Conservation (phyloP, 1,140 invertebrate genomes). For the Pseudomyrmex pallidus region DNA sequence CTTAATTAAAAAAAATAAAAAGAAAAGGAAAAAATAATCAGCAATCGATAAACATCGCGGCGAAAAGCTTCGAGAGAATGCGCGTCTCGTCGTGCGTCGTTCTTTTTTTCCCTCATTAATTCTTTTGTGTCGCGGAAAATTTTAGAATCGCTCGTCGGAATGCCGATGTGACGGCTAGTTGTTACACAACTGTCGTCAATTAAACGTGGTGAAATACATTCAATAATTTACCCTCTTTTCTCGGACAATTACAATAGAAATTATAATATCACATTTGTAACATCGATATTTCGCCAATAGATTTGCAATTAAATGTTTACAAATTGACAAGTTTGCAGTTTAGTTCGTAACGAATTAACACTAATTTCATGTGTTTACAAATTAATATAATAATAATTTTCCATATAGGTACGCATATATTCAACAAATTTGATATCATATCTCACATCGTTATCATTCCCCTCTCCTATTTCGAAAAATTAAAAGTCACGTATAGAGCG, state of each 20-base stretch:
- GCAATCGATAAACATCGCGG: not conserved
- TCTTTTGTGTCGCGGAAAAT: not conserved
- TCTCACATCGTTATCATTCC: too few relatives aligned
- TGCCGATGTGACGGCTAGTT: too few relatives aligned
- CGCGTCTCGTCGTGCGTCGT: not conserved
- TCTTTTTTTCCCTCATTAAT: not conserved
- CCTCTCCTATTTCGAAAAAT: too few relatives aligned
- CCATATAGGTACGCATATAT: not conserved
- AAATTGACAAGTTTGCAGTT: conserved; percentile 3
- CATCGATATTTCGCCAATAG: conserved; percentile 3
- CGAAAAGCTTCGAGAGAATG: not conserved
- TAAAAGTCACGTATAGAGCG: too few relatives aligned
- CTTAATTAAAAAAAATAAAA: conserved; percentile 16
- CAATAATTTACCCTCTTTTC: not conserved
- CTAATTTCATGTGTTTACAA: conserved; percentile 1
- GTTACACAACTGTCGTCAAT: not conserved
- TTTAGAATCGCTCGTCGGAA: not conserved
- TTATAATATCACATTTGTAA: not conserved
- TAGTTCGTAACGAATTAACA: not conserved
- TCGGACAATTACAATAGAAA: not conserved
- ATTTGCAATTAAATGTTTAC: not conserved
- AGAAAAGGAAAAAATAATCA: not conserved
- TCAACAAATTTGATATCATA: too few relatives aligned
- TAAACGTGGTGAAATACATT: not conserved
- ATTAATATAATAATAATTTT: conserved; percentile 17